Evolutionary conservation across 2,113 vertebrate species (phyloP).

Genomic region (Dascyllus trimaculatus): DNA sequence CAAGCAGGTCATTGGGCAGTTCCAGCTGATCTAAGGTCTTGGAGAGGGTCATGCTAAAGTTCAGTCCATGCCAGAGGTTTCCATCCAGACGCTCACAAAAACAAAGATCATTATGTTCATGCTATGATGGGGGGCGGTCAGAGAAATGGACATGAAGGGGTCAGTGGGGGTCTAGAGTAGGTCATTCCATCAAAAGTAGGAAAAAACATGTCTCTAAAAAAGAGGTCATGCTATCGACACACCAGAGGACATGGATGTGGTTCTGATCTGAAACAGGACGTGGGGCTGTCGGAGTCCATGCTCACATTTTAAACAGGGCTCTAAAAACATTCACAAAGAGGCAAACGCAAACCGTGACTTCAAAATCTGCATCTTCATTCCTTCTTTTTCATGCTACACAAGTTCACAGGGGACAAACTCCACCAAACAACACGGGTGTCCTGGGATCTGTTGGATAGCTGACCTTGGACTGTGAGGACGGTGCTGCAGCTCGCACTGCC

Average conservation of each 20-base stretch:
- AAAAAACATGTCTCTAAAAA: background rate
- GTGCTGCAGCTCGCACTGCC: slow-evolving; percentile 93
- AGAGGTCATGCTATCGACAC: slow-evolving; percentile 43
- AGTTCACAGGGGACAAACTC: background rate
- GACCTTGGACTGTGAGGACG: slow-evolving; percentile 94
- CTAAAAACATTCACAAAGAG: too few species aligned
- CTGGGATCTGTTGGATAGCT: slow-evolving; percentile 62
- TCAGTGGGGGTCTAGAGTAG: background rate
- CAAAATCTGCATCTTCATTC: slow-evolving; percentile 14
- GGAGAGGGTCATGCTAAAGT: slow-evolving; percentile 36
- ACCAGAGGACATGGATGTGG: background rate
- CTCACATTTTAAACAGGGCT: background rate
- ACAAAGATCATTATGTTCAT: background rate
- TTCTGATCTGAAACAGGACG: too few species aligned
- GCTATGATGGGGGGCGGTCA: too few species aligned
- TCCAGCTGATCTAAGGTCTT: background rate
- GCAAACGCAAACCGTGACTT: background rate
- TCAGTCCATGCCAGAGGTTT: slow-evolving; percentile 44
- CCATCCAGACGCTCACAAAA: slow-evolving; percentile 15
- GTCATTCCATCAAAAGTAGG: background rate
- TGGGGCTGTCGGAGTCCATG: too few species aligned
- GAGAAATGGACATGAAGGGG: too few species aligned
- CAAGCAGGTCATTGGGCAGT: background rate
- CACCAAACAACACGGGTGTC: background rate
- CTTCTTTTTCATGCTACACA: slow-evolving; percentile 43